These are phyloP conservation scores for Orthonevra nobilis DNA, from an alignment of 2,888 invertebrate species.

Conservation along the genomic window DNA sequence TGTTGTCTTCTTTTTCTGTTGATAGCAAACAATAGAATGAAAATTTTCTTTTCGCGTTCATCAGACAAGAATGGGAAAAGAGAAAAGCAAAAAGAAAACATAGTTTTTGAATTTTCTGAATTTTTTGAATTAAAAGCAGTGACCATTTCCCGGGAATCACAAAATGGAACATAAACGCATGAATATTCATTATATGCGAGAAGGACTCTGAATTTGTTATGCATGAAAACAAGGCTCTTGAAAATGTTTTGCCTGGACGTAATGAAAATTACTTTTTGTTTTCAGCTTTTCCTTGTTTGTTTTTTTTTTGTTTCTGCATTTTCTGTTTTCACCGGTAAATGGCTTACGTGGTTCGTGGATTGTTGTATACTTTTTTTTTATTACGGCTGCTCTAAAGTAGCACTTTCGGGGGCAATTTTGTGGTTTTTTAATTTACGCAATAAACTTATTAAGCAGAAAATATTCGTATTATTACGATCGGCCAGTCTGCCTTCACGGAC, in stretches of 20 bases:
- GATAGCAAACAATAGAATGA: slow-evolving; percentile 49
- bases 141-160: slow-evolving; percentile 47
- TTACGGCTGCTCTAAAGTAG: slow-evolving; percentile 36
- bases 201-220: slow-evolving; percentile 60
- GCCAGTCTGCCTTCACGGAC: too few relatives aligned
- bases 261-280: slow-evolving; percentile 54
- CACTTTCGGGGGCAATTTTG: slow-evolving; percentile 33
- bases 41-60: slow-evolving; percentile 46
- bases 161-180: slow-evolving; percentile 53
- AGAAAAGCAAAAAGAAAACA: not conserved
- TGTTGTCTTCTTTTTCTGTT: too few relatives aligned
- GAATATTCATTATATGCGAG: slow-evolving; percentile 51
- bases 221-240: slow-evolving; percentile 56
- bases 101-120: slow-evolving; percentile 12
- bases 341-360: slow-evolving; percentile 30
- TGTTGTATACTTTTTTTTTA: slow-evolving; percentile 28
- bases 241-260: slow-evolving; percentile 45
- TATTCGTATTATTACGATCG: slow-evolving; percentile 31
- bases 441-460: slow-evolving; percentile 36
- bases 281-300: not conserved
- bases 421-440: slow-evolving; percentile 30
- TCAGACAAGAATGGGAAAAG: slow-evolving; percentile 28
- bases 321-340: slow-evolving; percentile 21
- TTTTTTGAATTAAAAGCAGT: slow-evolving; percentile 34
- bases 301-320: not conserved